Evolutionary conservation across 2,888 invertebrate species (phyloP).

Genomic region (Lypha dubia): DNA sequence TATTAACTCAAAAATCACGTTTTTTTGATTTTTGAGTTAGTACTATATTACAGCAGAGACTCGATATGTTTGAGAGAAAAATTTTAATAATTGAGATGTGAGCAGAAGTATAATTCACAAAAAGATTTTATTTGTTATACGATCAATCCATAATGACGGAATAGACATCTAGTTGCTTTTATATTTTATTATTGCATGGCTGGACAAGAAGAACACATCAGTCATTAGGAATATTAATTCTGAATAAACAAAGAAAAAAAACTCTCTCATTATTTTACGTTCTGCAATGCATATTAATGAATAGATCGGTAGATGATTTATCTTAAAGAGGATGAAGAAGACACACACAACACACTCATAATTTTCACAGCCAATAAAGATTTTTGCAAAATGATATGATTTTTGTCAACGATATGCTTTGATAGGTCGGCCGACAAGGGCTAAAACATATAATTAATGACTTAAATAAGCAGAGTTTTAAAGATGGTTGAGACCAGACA

Average conservation of each 20-base stretch:
- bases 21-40: too few species aligned
- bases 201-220: not conserved
- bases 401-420: not conserved
- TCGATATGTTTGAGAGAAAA: too few species aligned
- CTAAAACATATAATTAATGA: conserved; percentile 31
- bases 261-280: not conserved
- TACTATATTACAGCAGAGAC: too few species aligned
- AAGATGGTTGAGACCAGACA: conserved; percentile 3
- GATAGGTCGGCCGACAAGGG: not conserved
- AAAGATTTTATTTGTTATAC: too few species aligned
- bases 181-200: too few species aligned
- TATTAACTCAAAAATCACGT: too few species aligned
- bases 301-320: conserved; percentile 41
- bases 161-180: too few species aligned
- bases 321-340: conserved; percentile 5
- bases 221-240: not conserved
- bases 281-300: not conserved
- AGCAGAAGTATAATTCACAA: too few species aligned
- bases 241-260: too few species aligned
- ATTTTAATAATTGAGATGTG: too few species aligned
- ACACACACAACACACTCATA: too few species aligned
- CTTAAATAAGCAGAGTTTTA: conserved; percentile 2
- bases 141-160: too few species aligned
- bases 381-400: conserved; percentile 34
- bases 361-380: conserved; percentile 35